A percentile compares a stretch with the other conserved stretches of the same genome.
Evolutionary conservation across 2,113 vertebrate genomes (phyloP).

Genomic region (Stigmatopora argus): DNA sequence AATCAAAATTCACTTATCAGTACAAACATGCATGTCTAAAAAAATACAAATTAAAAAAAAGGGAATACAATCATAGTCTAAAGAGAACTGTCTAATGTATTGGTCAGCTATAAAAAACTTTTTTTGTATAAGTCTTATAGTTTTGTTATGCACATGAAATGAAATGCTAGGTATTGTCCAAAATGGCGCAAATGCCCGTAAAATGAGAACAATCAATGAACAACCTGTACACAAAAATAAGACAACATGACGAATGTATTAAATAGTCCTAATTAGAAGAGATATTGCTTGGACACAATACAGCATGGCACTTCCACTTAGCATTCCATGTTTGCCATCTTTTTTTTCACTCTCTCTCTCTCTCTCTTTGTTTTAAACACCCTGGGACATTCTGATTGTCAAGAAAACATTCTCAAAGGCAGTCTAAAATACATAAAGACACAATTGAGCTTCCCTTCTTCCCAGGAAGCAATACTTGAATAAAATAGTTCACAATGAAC

Average conservation of each 20-base stretch:
- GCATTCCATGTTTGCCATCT: slow-evolving; percentile 39
- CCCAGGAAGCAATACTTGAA: slow-evolving; percentile 55
- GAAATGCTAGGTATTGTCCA: slow-evolving; percentile 21
- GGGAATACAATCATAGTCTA: slow-evolving; percentile 66
- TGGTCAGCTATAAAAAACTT: slow-evolving; percentile 55
- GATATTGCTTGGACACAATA: slow-evolving; percentile 69
- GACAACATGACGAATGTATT: slow-evolving; percentile 42
- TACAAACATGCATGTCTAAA: slow-evolving; percentile 41
- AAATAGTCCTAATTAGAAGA: slow-evolving; percentile 58
- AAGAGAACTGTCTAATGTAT: slow-evolving; percentile 55
- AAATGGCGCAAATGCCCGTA: slow-evolving; percentile 26
- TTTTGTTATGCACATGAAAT: slow-evolving; percentile 60
- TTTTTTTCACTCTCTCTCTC: slow-evolving; percentile 17
- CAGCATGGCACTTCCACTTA: slow-evolving; percentile 69
- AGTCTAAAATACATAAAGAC: slow-evolving; percentile 63
- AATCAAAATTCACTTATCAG: slow-evolving; percentile 62
- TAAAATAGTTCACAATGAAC: slow-evolving; percentile 58
- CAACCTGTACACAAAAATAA: slow-evolving; percentile 56
- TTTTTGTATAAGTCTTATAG: slow-evolving; percentile 45
- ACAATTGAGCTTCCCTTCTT: slow-evolving; percentile 29
- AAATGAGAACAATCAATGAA: slow-evolving; percentile 42
- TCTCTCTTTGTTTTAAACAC: slow-evolving; percentile 7
- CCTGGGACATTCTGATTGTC: slow-evolving; percentile 67
- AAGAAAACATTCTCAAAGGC: slow-evolving; percentile 66
- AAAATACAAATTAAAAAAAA: slow-evolving; percentile 46